Percentiles rank a stretch among this genome's conserved stretches.
phyloP scores from a whole-genome alignment of 1,140 invertebrate species.

The Cydia strobilella region DNA sequence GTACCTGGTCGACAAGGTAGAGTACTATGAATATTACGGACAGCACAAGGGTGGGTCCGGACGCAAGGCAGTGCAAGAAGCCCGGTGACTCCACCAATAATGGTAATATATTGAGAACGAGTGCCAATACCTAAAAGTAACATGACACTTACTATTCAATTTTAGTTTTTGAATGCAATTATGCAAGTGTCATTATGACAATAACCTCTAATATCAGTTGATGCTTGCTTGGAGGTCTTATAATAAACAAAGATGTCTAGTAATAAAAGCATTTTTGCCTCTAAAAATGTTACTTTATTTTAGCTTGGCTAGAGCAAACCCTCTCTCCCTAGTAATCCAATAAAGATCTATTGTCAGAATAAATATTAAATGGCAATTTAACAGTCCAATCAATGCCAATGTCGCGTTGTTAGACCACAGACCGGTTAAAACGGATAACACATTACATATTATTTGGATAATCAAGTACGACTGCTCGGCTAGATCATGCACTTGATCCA shows the following conservation, averaged over 20 bases:
- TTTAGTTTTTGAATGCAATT: background rate
- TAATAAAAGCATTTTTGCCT: background rate
- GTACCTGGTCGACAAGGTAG: conserved; percentile 69
- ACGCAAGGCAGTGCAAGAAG: conserved; percentile 57
- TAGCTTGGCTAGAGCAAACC: conserved; percentile 48
- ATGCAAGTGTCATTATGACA: background rate
- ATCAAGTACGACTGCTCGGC: conserved; percentile 66
- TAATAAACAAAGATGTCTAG: background rate
- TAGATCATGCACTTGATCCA: conserved; percentile 69
- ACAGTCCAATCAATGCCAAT: conserved; percentile 44
- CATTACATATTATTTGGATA: conserved; percentile 53
- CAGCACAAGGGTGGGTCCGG: conserved; percentile 66
- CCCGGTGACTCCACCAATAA: conserved; percentile 67
- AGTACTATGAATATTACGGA: conserved; percentile 63
- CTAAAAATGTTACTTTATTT: conserved; percentile 3
- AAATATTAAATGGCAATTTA: conserved; percentile 64
- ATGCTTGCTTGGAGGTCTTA: background rate
- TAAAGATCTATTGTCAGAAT: conserved; percentile 63
- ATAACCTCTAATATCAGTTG: background rate
- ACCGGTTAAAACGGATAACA: conserved; percentile 42
- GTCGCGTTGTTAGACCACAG: background rate
- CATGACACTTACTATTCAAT: conserved; percentile 40
- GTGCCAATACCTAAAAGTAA: conserved; percentile 75
- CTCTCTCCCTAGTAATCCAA: conserved; percentile 63
- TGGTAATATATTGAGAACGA: conserved; percentile 70